Conservation (phyloP, 2,113 vertebrate genomes). For the Panthera leo region DNA sequence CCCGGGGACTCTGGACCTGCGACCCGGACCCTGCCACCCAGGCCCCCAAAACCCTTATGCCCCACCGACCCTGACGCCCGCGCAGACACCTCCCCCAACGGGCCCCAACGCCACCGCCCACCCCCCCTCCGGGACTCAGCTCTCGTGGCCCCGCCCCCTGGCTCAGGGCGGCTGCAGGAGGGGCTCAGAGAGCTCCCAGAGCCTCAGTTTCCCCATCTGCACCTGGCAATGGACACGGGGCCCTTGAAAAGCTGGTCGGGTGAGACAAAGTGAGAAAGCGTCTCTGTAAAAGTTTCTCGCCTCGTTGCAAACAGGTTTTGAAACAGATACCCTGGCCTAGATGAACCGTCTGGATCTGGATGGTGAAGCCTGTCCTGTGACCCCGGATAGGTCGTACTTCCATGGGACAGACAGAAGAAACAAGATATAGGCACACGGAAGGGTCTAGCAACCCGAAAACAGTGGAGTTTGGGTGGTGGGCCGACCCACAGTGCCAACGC, state of each 20-base stretch:
- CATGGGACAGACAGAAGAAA: not conserved
- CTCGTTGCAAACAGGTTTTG: not conserved
- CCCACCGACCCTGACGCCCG: rapidly evolving
- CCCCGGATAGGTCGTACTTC: rapidly evolving
- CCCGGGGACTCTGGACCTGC: rapidly evolving
- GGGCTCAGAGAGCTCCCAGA: not conserved
- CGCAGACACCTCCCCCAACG: rapidly evolving
- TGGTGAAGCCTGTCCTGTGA: rapidly evolving
- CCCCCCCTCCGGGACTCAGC: not conserved
- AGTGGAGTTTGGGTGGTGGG: rapidly evolving
- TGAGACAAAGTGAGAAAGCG: not conserved
- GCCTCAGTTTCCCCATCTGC: not conserved
- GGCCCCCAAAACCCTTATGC: not conserved
- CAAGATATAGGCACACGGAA: rapidly evolving
- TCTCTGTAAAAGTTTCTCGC: not conserved
- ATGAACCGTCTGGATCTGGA: not conserved
- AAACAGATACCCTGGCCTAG: not conserved
- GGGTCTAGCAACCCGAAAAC: rapidly evolving
- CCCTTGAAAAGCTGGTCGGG: not conserved
- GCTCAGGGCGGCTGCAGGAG: rapidly evolving
- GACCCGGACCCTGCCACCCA: too few species aligned
- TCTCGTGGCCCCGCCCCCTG: rapidly evolving
- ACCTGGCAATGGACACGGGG: not conserved
- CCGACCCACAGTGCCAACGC: not conserved
- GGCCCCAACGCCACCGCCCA: not conserved